Evolutionary conservation across 2,113 vertebrate species (phyloP).

Genomic region (Aldabrachelys gigantea): DNA sequence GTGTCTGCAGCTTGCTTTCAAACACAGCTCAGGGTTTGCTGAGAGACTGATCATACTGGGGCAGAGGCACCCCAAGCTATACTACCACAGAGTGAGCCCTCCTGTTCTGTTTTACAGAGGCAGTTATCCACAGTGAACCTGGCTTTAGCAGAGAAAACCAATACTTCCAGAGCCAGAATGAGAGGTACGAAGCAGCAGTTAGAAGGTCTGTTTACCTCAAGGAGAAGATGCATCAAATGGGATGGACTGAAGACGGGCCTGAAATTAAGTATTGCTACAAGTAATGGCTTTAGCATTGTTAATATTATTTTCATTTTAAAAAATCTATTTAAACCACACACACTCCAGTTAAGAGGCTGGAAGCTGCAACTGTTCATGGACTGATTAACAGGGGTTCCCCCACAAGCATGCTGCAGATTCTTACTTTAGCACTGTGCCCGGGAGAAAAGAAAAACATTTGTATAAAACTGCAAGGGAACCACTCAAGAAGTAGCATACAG

Average conservation of each 20-base stretch:
- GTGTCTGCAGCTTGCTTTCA: background rate
- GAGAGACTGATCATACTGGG: background rate
- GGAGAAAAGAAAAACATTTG: background rate
- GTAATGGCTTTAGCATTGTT: constrained; percentile 38
- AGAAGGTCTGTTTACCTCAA: constrained; percentile 59
- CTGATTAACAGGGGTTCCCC: background rate
- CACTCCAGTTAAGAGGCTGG: background rate
- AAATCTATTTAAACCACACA: background rate
- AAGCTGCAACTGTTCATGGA: background rate
- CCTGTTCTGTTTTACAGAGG: constrained; percentile 65
- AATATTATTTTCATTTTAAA: background rate
- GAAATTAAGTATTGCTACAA: constrained; percentile 68
- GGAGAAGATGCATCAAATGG: constrained; percentile 63
- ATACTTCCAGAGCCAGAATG: constrained; percentile 79
- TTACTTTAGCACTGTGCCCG: background rate
- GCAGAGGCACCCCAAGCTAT: too few relatives aligned
- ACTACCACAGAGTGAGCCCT: background rate
- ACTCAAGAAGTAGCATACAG: background rate
- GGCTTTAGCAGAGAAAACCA: constrained; percentile 65
- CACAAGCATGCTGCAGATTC: background rate
- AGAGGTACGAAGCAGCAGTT: constrained; percentile 73
- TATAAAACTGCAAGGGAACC: fast-evolving
- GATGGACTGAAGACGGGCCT: constrained; percentile 65
- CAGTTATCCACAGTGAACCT: constrained; percentile 66
- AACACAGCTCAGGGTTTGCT: background rate